A percentile compares a stretch with the other conserved stretches of the same genome.
These are phyloP conservation scores for Dromiciops gliroides DNA, from an alignment of 2,113 vertebrate species.

Conservation along the genomic window DNA sequence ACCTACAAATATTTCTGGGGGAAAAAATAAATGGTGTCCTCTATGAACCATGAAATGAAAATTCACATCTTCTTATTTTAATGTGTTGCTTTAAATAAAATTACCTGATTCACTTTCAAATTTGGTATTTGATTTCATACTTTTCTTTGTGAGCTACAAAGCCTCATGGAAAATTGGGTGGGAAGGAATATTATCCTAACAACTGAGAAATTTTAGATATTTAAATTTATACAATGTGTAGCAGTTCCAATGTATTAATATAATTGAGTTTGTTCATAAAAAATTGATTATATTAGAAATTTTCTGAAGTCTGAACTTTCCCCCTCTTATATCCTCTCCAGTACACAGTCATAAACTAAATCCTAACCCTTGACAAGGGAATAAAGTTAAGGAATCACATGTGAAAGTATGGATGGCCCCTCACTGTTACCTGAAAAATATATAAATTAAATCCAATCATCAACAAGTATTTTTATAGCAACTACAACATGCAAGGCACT, in stretches of 20 bases:
- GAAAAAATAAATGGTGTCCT: background rate
- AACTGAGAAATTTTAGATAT: background rate
- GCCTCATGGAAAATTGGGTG: background rate
- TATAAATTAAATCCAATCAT: background rate
- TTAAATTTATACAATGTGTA: background rate
- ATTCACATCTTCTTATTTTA: background rate
- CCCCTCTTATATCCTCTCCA: background rate
- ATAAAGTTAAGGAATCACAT: background rate
- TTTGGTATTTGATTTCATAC: conserved; percentile 7
- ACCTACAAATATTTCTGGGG: background rate
- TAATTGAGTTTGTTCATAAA: background rate
- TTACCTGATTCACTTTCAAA: conserved; percentile 29
- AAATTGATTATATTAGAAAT: background rate
- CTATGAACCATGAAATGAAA: background rate
- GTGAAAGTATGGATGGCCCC: background rate
- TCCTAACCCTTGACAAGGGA: background rate
- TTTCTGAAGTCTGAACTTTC: background rate
- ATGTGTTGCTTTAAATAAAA: background rate
- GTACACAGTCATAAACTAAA: background rate
- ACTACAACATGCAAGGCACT: background rate
- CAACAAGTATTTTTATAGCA: background rate
- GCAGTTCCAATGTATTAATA: background rate
- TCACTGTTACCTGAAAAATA: background rate
- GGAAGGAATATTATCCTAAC: background rate
- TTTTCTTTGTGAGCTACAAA: background rate